phyloP scores from a whole-genome alignment of 2,797 vertebrate species.

The Spatula clypeata region DNA sequence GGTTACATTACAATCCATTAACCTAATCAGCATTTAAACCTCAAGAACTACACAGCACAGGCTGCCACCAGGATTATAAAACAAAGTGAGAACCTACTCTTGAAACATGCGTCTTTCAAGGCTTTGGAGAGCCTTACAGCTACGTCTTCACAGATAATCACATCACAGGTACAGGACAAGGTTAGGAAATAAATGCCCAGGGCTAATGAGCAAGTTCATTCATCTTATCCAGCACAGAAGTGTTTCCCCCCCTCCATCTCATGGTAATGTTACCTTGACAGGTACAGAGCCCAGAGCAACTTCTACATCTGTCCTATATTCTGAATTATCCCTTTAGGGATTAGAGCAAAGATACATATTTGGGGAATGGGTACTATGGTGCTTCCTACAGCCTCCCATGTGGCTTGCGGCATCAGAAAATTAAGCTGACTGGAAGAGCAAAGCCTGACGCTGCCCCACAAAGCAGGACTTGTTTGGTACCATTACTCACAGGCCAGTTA shows the following conservation, averaged over 20 bases:
- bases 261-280: background rate
- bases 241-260: background rate
- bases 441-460: background rate
- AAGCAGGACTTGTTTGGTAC: background rate
- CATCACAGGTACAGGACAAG: conserved; percentile 1
- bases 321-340: background rate
- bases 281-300: background rate
- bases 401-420: background rate
- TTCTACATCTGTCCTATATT: background rate
- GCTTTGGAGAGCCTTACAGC: conserved; percentile 14
- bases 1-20: conserved; percentile 10
- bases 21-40: conserved; percentile 21
- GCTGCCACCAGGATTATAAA: conserved; percentile 27
- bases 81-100: background rate
- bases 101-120: background rate
- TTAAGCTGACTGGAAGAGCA: background rate
- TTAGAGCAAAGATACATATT: background rate
- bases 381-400: conserved; percentile 7
- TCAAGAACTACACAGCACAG: background rate
- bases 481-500: background rate
- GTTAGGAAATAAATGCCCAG: conserved; percentile 2
- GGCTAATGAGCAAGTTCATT: conserved; percentile 21
- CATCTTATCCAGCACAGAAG: background rate
- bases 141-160: background rate
- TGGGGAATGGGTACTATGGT: background rate